A percentile compares a stretch with the other conserved stretches of the same genome.
Conservation (phyloP, 64 coral and sea anemone genomes). For the Trachythela sp. region DNA sequence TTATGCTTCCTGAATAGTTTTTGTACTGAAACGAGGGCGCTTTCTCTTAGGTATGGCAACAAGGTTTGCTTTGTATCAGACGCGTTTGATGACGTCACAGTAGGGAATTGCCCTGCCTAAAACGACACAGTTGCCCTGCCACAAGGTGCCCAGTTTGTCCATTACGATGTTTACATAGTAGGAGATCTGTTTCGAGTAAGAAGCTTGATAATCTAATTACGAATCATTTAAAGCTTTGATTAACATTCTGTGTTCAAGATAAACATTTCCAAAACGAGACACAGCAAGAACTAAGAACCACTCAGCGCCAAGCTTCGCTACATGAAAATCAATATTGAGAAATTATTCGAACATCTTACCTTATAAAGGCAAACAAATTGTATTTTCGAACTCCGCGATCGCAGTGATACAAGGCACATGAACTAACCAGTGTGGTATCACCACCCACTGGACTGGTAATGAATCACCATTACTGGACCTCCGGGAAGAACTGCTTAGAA, state of each 20-base stretch:
- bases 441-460: background rate
- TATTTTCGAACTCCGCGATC: background rate
- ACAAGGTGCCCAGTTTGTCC: too few relatives aligned
- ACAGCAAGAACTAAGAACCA: background rate
- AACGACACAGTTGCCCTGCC: background rate
- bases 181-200: background rate
- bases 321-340: background rate
- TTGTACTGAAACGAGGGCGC: too few relatives aligned
- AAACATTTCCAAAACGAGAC: background rate
- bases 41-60: too few relatives aligned
- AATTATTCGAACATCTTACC: background rate
- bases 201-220: background rate
- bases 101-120: background rate
- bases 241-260: background rate
- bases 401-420: background rate
- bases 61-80: background rate
- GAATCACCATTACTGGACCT: too few relatives aligned
- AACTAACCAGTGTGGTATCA: background rate
- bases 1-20: too few relatives aligned
- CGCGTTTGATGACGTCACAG: background rate
- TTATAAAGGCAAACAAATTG: background rate
- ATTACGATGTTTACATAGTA: background rate
- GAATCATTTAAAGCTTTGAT: background rate
- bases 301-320: background rate
- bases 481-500: too few relatives aligned